These are phyloP conservation scores for Chelmon rostratus DNA, from an alignment of 2,797 vertebrate genomes.

Conservation along the genomic window DNA sequence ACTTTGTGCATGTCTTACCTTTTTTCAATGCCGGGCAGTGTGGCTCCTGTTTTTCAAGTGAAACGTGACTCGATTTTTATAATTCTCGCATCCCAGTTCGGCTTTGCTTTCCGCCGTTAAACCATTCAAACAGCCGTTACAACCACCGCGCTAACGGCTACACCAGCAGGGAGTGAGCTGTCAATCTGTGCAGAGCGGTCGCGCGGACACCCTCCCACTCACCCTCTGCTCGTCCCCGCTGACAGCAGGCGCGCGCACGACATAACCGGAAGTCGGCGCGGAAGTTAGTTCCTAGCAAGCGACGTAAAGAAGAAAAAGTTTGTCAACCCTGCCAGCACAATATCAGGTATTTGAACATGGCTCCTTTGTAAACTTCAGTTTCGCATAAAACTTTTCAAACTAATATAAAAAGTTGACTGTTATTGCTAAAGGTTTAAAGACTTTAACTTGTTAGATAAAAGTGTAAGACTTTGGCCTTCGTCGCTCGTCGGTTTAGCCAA, in stretches of 20 bases:
- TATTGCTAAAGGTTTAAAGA: rapidly evolving
- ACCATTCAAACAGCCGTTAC: slow-evolving; percentile 56
- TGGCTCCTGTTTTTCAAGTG: background rate
- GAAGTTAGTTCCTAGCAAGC: background rate
- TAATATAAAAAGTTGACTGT: rapidly evolving
- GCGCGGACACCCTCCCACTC: slow-evolving; percentile 39
- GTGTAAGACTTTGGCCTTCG: background rate
- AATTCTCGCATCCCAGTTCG: slow-evolving; percentile 56
- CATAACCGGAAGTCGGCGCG: slow-evolving; percentile 1
- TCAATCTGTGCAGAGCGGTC: slow-evolving; percentile 55
- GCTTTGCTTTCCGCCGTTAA: slow-evolving; percentile 25
- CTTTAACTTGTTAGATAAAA: background rate
- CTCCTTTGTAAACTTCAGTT: rapidly evolving
- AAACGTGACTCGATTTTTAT: slow-evolving; percentile 21
- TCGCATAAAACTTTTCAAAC: rapidly evolving
- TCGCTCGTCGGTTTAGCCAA: slow-evolving; percentile 58
- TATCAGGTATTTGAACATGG: slow-evolving; percentile 47
- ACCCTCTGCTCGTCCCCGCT: slow-evolving; percentile 7
- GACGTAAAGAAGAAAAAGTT: slow-evolving; percentile 15
- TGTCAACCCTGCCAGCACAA: background rate
- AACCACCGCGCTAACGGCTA: slow-evolving; percentile 54
- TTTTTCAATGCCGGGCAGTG: background rate
- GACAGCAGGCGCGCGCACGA: slow-evolving; percentile 29
- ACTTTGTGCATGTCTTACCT: slow-evolving; percentile 61
- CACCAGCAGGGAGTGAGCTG: slow-evolving; percentile 36